Percentiles rank a stretch among this genome's conserved stretches.
Conservation (phyloP, 2,113 vertebrate species). For the Lagopus muta region DNA sequence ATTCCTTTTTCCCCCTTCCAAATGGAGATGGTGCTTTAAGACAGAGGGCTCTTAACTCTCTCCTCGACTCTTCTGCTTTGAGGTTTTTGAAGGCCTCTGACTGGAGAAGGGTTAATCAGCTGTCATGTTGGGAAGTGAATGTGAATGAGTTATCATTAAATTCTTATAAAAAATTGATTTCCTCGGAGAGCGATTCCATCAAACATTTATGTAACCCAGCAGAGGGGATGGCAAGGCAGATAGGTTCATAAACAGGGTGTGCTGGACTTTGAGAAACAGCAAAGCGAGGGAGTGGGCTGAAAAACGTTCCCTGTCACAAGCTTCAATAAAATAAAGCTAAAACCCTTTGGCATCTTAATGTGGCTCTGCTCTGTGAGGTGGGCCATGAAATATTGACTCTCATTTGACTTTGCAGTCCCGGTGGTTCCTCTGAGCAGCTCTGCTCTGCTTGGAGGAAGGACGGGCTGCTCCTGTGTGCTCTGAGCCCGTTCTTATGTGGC, state of each 20-base stretch:
- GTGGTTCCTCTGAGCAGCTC: not conserved
- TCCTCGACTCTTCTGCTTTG: not conserved
- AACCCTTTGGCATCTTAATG: not conserved
- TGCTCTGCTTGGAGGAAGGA: not conserved
- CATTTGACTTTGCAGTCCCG: not conserved
- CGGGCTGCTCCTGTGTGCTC: not conserved
- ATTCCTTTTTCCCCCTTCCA: not conserved
- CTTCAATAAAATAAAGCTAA: not conserved
- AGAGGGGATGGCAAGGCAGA: conserved; percentile 33
- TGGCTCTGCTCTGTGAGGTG: not conserved
- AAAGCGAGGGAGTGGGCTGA: not conserved
- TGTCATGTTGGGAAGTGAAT: conserved; percentile 62
- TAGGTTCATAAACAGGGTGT: not conserved
- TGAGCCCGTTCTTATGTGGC: not conserved
- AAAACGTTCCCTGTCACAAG: not conserved
- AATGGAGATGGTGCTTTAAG: not conserved
- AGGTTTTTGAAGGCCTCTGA: not conserved
- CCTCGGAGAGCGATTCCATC: conserved; percentile 66
- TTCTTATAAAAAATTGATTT: conserved; percentile 80
- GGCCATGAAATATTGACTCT: fast-evolving
- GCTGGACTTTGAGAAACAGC: not conserved
- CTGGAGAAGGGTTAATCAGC: conserved; percentile 73
- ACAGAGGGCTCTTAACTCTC: not conserved
- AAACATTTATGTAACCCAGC: conserved; percentile 79
- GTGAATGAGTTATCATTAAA: conserved; percentile 75